These are phyloP conservation scores for Melikaiella ostensackeni DNA, from an alignment of 2,888 invertebrate genomes.

Conservation along the genomic window DNA sequence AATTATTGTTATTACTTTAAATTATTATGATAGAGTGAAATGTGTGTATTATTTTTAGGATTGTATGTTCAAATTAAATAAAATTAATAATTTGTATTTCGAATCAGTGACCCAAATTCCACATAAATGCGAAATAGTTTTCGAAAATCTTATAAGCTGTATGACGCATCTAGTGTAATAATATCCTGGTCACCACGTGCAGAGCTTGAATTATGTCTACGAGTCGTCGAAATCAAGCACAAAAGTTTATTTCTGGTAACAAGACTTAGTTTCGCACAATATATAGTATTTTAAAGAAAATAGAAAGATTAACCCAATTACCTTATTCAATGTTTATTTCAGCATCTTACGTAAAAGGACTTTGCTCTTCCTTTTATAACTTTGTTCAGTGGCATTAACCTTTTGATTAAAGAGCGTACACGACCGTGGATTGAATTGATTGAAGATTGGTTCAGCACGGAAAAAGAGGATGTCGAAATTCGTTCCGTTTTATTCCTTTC, in stretches of 20 bases:
- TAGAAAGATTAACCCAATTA: too few relatives aligned
- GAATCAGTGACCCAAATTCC: background rate
- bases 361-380: background rate
- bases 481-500: slow-evolving; percentile 33
- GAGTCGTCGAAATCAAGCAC: slow-evolving; percentile 16
- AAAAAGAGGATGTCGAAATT: slow-evolving; percentile 46
- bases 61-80: background rate
- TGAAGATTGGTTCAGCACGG: slow-evolving; percentile 8
- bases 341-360: background rate
- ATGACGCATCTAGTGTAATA: slow-evolving; percentile 26
- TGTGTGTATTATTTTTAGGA: background rate
- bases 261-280: slow-evolving; percentile 2
- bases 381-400: background rate
- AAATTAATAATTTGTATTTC: background rate
- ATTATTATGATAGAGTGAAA: background rate
- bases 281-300: background rate
- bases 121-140: slow-evolving; percentile 14
- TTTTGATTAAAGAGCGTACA: background rate
- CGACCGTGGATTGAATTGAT: slow-evolving; percentile 34
- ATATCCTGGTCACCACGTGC: slow-evolving; percentile 25
- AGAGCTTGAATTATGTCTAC: slow-evolving; percentile 7
- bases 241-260: slow-evolving; percentile 11
- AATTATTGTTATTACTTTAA: slow-evolving; percentile 26
- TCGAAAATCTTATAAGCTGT: slow-evolving; percentile 2
- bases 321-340: background rate